Evolutionary conservation across 2,888 invertebrate genomes (phyloP), one percentile per base, ranked within the genome.

Genomic region (Abscondita cerata): DNA sequence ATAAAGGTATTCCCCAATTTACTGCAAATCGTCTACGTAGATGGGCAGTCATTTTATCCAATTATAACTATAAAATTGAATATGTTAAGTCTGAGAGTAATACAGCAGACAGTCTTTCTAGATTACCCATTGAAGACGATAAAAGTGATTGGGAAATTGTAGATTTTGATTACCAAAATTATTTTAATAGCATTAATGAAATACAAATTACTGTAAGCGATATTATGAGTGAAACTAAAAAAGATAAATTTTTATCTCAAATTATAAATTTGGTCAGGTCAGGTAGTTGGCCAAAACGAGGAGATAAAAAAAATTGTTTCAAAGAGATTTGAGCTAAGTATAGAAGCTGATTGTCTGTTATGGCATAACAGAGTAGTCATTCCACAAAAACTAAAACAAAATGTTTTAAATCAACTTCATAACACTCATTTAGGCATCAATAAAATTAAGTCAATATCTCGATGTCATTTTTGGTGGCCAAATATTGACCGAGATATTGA

Each of bases 1-100:
- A 50, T 31, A 63, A 63, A 52, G 44, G 51, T 6, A 47, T 63
- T 20, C 63, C 63, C 8, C 41, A 50, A 20, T 59, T 51, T 47
- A 31, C 63, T 11, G 59, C 59, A 1, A 51, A 50, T 33, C 41
- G 62, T 9, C 20, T 62, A 34, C 16, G 50, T 12, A 12, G 51
- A 6, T 57, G 41, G 48, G 56, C 51, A 31, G 18, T n/a, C n/a
- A n/a, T n/a, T n/a, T n/a, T n/a, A n/a, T n/a, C n/a, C n/a, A n/a
- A n/a, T n/a, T n/a, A n/a, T 16, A 12, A 38, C 4, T 57, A 51
- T 40, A 16, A 47, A 15, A 51, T 57, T 19, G 36, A 57, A 40
- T 51, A 51, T 54, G 53, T 54, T 11, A 38, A 13, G 13, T 44
- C 44, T 3, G 33, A 9, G 6, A 31, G 41, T 19, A 54, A 54